phyloP scores from a whole-genome alignment of 1,140 invertebrate genomes.

The Zelostemma sp. region DNA sequence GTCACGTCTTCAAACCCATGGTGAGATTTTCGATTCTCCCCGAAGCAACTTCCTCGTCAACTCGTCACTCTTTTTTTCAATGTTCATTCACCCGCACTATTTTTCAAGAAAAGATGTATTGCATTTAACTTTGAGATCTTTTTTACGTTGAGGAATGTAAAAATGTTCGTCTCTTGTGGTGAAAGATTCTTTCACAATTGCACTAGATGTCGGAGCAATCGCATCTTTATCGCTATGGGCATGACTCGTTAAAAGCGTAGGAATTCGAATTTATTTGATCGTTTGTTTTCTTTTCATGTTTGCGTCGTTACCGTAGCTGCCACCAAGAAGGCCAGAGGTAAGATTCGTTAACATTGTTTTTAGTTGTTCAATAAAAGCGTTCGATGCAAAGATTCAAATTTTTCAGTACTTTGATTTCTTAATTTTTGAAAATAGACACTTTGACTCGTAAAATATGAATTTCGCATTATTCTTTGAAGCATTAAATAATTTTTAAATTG shows the following conservation, averaged over 20 bases:
- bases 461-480: too few species aligned
- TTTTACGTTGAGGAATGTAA: neutral
- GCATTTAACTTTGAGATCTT: too few species aligned
- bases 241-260: conserved; percentile 38
- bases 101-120: conserved; percentile 12
- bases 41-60: neutral
- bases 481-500: too few species aligned
- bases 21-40: conserved; percentile 65
- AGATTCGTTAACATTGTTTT: conserved; percentile 59
- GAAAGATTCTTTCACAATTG: conserved; percentile 9
- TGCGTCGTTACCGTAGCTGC: conserved; percentile 75
- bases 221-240: conserved; percentile 44
- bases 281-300: conserved; percentile 72
- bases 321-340: conserved; percentile 88
- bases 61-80: conserved; percentile 24
- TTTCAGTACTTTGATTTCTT: too few species aligned
- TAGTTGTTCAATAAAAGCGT: neutral
- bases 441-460: too few species aligned
- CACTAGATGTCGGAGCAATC: conserved; percentile 33
- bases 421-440: too few species aligned
- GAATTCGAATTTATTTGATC: conserved; percentile 66
- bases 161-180: conserved; percentile 17
- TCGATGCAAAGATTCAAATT: too few species aligned
- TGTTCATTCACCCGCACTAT: conserved; percentile 27
- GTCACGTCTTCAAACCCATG: conserved; percentile 88